Evolutionary conservation across 2,888 invertebrate species (phyloP), one percentile per base, ranked within the genome.

Genomic region (Apoda limacodes): DNA sequence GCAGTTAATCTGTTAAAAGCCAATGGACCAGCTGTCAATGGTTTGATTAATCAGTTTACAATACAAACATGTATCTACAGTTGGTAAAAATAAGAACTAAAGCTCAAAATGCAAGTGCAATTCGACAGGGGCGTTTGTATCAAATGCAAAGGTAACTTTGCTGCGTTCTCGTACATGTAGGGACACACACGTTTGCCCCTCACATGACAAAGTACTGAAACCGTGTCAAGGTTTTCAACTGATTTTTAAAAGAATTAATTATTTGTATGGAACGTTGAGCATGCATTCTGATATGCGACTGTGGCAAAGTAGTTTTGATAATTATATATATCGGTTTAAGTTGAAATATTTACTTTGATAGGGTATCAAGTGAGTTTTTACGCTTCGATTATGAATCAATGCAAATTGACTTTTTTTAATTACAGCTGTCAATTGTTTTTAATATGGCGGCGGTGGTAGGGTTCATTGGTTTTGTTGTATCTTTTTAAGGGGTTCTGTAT

Each of bases 221-320:
- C 53, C 46, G 48, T 69, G 74, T 70, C 74, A 75, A 56, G 75
- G 75, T 46, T 59, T 48, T 27, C 74, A 53, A 74, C 71, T 68
- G 68, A 64, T 72, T 72, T 70, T 72, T 70, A 58, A 62, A 60
- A 48, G 43, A 51, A 56, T 50, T 49, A 45, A 53, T 49, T 49
- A 50, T 54, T 48, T 43, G 46, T 52, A 51, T 51, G 50, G 40
- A n/a, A n/a, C n/a, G n/a, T 42, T 38, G 27, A 33, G 37, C 26
- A 37, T 41, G 26, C 32, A 22, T 28, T 29, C 25, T 17, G 23
- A n/a, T 24, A 17, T 43, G 40, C 38, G 41, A 50, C 49, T 41
- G 22, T 55, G 39, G 53, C 51, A 13, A 22, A 43, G 10, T 30
- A 25, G 24, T 25, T 22, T 24, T 13, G 29, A 13, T 14, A 31